phyloP scores from a whole-genome alignment of 1,140 invertebrate genomes.

The Anastrepha obliqua region DNA sequence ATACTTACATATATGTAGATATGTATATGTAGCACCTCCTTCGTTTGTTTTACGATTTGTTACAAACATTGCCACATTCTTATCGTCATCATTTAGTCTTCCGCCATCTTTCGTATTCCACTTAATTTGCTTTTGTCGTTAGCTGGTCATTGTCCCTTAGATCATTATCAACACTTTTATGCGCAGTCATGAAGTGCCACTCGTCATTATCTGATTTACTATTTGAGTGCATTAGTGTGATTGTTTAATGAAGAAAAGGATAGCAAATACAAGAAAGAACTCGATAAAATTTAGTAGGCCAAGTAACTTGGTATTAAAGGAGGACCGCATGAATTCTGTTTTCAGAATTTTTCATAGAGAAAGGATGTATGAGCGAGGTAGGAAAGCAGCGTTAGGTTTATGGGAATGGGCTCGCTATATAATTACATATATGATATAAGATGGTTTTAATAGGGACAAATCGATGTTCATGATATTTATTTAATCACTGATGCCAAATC shows the following conservation, averaged over 20 bases:
- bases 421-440: no score
- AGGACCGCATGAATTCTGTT: neutral
- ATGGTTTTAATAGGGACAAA: no score
- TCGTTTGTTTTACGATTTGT: no score
- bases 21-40: no score
- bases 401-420: no score
- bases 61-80: no score
- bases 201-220: constrained; percentile 17
- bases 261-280: neutral
- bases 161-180: constrained; percentile 12
- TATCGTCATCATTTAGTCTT: neutral
- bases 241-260: neutral
- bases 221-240: neutral
- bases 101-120: neutral
- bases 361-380: no score
- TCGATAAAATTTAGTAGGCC: neutral
- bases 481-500: no score
- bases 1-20: no score
- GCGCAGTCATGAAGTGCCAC: constrained; percentile 1
- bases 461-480: no score
- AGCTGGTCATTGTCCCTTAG: constrained; percentile 47
- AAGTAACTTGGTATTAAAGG: neutral
- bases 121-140: constrained; percentile 41
- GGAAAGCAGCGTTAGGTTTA: no score
- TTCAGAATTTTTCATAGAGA: no score